Evolutionary conservation across 2,797 vertebrate species (phyloP).

Genomic region (Petrocephalus sullivani): DNA sequence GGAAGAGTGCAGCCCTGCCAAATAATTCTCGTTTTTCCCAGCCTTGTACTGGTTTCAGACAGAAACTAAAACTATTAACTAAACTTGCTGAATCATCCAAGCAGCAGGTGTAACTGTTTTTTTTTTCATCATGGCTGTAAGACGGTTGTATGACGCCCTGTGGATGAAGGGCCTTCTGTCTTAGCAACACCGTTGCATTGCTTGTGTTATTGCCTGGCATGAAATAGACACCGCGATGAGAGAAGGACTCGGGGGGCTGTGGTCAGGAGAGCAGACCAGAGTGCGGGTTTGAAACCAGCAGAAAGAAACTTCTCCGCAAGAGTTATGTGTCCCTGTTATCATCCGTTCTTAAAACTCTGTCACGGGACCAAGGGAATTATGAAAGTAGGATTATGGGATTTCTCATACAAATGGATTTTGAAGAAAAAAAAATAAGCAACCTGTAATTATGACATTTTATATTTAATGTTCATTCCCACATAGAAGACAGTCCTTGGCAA

Average conservation of each 20-base stretch:
- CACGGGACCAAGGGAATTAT: not conserved
- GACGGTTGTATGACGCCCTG: not conserved
- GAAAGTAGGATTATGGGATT: not conserved
- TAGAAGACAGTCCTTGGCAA: not conserved
- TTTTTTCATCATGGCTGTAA: not conserved
- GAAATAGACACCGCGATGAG: not conserved
- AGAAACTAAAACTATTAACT: not conserved
- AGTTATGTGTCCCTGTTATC: not conserved
- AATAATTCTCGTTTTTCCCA: not conserved
- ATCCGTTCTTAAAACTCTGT: not conserved
- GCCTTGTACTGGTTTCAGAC: not conserved
- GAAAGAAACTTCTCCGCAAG: not conserved
- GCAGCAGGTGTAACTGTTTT: not conserved
- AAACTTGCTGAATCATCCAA: not conserved
- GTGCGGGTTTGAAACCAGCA: not conserved
- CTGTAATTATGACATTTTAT: conserved; percentile 16
- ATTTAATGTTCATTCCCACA: conserved; percentile 17
- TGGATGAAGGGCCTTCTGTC: too few relatives aligned
- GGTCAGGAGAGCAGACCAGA: not conserved
- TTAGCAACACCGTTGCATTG: not conserved
- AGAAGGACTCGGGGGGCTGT: not conserved
- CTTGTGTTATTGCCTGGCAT: not conserved
- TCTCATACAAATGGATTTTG: conserved; percentile 18
- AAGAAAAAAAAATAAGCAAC: not conserved
- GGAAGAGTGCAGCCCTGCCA: not conserved